A percentile compares a stretch with the other conserved stretches of the same genome.
Evolutionary conservation across 1,140 invertebrate species (phyloP).

Genomic region (Bombus fervidus): DNA sequence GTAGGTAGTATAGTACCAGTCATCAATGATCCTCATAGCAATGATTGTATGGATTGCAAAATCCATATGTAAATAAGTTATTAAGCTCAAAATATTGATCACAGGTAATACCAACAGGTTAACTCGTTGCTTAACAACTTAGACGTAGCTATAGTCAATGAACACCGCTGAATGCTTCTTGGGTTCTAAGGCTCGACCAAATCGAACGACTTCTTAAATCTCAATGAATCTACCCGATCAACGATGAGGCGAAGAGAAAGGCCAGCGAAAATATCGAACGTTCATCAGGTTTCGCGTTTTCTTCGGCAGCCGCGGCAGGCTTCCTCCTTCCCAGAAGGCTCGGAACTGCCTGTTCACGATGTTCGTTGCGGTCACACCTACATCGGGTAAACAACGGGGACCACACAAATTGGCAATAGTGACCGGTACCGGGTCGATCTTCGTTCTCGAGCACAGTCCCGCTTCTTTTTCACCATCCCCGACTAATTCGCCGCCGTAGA

Average conservation of each 20-base stretch:
- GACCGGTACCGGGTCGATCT: constrained; percentile 25
- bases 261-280: constrained; percentile 44
- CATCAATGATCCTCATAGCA: too few species aligned
- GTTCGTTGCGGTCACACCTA: constrained; percentile 76
- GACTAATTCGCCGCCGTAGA: constrained; percentile 48
- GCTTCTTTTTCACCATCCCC: constrained; percentile 16
- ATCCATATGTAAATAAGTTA: too few species aligned
- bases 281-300: constrained; percentile 65
- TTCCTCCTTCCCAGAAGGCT: constrained; percentile 73
- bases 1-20: too few species aligned
- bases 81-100: too few species aligned
- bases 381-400: constrained; percentile 60
- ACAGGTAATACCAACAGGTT: too few species aligned
- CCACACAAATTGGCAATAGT: constrained; percentile 67
- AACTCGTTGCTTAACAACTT: too few species aligned
- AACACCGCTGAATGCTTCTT: too few species aligned
- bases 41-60: too few species aligned
- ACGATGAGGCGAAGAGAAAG: background rate
- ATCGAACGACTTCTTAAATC: background rate
- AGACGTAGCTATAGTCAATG: too few species aligned
- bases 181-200: too few species aligned
- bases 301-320: constrained; percentile 50
- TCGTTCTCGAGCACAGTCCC: constrained; percentile 27
- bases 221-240: background rate
- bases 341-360: constrained; percentile 72